Percentiles rank a stretch among this genome's conserved stretches.
phyloP scores from a whole-genome alignment of 2,113 vertebrate genomes.

The Limnothrissa miodon region DNA sequence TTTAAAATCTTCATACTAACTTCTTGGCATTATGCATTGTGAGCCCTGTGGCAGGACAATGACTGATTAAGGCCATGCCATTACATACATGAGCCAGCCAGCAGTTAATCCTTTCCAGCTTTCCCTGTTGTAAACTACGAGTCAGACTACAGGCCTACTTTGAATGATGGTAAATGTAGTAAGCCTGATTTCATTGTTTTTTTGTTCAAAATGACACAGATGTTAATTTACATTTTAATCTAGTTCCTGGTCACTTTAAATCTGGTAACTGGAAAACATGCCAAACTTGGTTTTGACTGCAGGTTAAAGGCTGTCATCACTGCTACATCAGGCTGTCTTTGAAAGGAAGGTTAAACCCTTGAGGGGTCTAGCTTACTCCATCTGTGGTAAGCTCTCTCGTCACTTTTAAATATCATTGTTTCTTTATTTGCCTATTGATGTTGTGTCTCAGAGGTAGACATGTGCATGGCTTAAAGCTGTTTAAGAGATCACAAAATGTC shows the following conservation, averaged over 20 bases:
- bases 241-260: not conserved
- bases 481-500: not conserved
- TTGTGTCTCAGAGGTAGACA: not conserved
- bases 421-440: not conserved
- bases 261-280: not conserved
- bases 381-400: not conserved
- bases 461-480: not conserved
- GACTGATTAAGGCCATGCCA: no score
- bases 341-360: constrained; percentile 1
- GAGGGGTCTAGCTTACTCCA: not conserved
- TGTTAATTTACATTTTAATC: not conserved
- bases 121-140: no score
- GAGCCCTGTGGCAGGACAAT: no score
- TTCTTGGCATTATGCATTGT: no score
- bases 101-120: no score
- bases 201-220: not conserved
- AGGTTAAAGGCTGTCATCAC: not conserved
- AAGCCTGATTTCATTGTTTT: not conserved
- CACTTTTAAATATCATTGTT: not conserved
- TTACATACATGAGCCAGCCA: no score
- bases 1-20: no score
- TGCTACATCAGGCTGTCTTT: not conserved
- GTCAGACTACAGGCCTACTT: not conserved
- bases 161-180: not conserved
- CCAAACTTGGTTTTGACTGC: not conserved